Evolutionary conservation across 2,888 invertebrate genomes (phyloP).

Genomic region (Andricus curvator): DNA sequence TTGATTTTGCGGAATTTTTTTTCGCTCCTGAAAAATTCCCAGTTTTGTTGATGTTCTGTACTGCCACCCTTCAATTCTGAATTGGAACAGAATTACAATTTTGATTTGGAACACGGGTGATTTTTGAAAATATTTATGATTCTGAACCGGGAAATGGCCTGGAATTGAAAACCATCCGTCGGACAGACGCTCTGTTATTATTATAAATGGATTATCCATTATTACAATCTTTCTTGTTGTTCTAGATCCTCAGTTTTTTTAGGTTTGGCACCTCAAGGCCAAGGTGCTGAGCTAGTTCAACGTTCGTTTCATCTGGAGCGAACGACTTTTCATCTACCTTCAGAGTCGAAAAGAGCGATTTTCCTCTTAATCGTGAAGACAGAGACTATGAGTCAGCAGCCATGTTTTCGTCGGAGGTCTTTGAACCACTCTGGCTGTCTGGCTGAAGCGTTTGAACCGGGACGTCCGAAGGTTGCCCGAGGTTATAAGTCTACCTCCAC

Average conservation of each 20-base stretch:
- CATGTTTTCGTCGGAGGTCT: constrained; percentile 64
- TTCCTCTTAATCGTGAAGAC: constrained; percentile 32
- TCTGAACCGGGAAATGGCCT: too few species aligned
- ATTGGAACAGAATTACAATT: too few species aligned
- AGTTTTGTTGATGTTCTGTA: too few species aligned
- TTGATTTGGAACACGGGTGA: too few species aligned
- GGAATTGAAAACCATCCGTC: too few species aligned
- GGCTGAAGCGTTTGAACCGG: constrained; percentile 60
- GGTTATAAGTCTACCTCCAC: constrained; percentile 57
- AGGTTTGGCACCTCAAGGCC: neutral
- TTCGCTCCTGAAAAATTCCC: too few species aligned
- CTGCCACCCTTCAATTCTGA: too few species aligned
- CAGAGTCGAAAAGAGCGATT: constrained; percentile 32
- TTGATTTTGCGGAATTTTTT: too few species aligned
- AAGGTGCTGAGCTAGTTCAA: constrained; percentile 12
- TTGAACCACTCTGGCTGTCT: constrained; percentile 65
- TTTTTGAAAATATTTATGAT: too few species aligned
- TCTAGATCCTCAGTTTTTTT: neutral
- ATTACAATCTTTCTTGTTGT: too few species aligned
- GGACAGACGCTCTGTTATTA: too few species aligned
- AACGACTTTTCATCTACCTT: neutral
- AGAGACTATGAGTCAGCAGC: constrained; percentile 45
- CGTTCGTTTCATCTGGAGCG: constrained; percentile 5
- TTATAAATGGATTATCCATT: too few species aligned
- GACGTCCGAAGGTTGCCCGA: constrained; percentile 65